phyloP scores from a whole-genome alignment of 2,113 vertebrate species.

The Hippolais icterina region DNA sequence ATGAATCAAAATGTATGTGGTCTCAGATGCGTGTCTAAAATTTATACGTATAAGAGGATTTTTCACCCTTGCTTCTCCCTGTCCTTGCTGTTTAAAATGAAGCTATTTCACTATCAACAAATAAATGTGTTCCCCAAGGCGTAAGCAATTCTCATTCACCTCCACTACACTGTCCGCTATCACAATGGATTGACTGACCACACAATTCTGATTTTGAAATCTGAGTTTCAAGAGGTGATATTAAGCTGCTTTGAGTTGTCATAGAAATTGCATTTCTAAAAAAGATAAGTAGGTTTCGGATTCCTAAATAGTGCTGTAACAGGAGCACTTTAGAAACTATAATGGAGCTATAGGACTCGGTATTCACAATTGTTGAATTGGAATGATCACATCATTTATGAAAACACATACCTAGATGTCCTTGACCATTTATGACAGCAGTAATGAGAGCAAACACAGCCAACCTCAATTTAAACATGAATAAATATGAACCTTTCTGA shows the following conservation, averaged over 20 bases:
- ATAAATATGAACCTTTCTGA: constrained; percentile 54
- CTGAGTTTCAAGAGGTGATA: background rate
- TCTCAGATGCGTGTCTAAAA: background rate
- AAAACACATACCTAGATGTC: constrained; percentile 35
- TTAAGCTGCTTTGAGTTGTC: constrained; percentile 14
- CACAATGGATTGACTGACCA: background rate
- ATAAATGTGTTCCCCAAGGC: background rate
- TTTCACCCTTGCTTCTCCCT: background rate
- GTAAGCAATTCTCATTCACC: background rate
- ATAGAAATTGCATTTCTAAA: constrained; percentile 38
- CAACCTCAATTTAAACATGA: constrained; percentile 50
- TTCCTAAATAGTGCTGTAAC: background rate
- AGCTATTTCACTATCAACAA: background rate
- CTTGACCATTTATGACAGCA: constrained; percentile 62
- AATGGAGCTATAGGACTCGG: background rate
- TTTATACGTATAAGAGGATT: background rate
- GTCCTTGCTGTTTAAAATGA: background rate
- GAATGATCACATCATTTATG: constrained; percentile 54
- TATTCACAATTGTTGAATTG: constrained; percentile 2
- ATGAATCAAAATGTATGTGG: background rate
- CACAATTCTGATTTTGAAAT: constrained; percentile 23
- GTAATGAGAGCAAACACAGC: constrained; percentile 45
- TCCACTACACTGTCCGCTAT: background rate
- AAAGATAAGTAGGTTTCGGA: background rate
- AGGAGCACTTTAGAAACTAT: background rate